A percentile compares a stretch with the other conserved stretches of the same genome.
phyloP scores from a whole-genome alignment of 2,888 invertebrate genomes.

The Drosophila colorata region DNA sequence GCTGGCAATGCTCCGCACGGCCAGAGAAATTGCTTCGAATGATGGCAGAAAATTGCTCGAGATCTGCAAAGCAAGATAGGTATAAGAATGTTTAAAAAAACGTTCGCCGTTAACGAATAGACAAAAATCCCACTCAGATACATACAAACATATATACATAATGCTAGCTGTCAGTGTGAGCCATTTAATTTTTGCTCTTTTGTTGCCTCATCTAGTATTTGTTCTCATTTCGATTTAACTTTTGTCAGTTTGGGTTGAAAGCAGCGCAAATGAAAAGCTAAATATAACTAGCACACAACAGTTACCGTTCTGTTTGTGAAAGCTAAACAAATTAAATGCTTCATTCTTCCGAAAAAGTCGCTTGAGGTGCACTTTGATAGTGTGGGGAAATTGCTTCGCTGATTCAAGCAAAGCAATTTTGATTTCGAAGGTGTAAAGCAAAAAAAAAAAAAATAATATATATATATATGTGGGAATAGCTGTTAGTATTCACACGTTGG shows the following conservation, averaged over 20 bases:
- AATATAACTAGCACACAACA: conserved; percentile 29
- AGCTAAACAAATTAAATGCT: conserved; percentile 62
- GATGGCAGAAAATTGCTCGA: conserved; percentile 85
- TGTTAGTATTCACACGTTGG: no score
- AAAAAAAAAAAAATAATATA: no score
- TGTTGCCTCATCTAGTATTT: conserved; percentile 10
- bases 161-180: conserved; percentile 11
- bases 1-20: conserved; percentile 84
- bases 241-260: conserved; percentile 31
- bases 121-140: conserved; percentile 6
- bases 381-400: background rate
- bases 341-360: conserved; percentile 18
- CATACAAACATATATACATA: background rate
- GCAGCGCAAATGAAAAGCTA: conserved; percentile 40
- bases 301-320: conserved; percentile 44
- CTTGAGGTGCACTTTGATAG: conserved; percentile 26
- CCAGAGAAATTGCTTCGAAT: conserved; percentile 85
- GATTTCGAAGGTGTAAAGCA: background rate
- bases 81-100: conserved; percentile 28
- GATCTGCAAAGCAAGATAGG: conserved; percentile 79
- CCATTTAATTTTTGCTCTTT: conserved; percentile 30
- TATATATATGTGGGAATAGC: no score
- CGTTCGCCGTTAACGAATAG: conserved; percentile 8
- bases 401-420: background rate
- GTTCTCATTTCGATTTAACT: conserved; percentile 36